Conservation (phyloP, 2,888 invertebrate species). For the Megastigmus dorsalis region DNA sequence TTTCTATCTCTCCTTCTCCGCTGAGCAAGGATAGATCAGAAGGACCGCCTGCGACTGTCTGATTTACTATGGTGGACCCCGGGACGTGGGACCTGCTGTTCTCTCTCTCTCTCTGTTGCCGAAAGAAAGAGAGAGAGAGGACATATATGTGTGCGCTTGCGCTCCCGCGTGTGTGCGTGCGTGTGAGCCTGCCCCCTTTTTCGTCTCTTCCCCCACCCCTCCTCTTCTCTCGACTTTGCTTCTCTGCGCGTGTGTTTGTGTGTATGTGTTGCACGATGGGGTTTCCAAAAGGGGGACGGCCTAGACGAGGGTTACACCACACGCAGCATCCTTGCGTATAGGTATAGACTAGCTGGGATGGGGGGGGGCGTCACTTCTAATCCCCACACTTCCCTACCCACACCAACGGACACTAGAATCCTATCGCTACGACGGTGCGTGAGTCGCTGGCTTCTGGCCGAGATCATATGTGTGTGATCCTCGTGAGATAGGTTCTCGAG, state of each 20-base stretch:
- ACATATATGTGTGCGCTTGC: not conserved
- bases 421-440: not conserved
- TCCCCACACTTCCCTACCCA: slow-evolving; percentile 60
- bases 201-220: slow-evolving; percentile 16
- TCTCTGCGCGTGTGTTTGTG: slow-evolving; percentile 47
- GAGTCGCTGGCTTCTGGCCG: too few species aligned
- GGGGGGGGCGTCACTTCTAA: slow-evolving; percentile 70
- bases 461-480: too few species aligned
- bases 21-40: slow-evolving; percentile 69
- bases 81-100: slow-evolving; percentile 37
- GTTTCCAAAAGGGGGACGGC: slow-evolving; percentile 66
- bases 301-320: slow-evolving; percentile 58
- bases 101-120: too few species aligned
- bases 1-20: slow-evolving; percentile 44
- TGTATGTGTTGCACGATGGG: slow-evolving; percentile 60
- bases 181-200: slow-evolving; percentile 55
- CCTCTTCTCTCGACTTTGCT: slow-evolving; percentile 24
- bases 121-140: slow-evolving; percentile 6
- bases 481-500: slow-evolving; percentile 4
- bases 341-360: slow-evolving; percentile 57
- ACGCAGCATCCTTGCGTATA: slow-evolving; percentile 53
- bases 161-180: slow-evolving; percentile 26
- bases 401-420: slow-evolving; percentile 48
- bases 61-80: slow-evolving; percentile 69
- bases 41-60: slow-evolving; percentile 73